Conservation (phyloP, 2,888 invertebrate genomes). For the Escarpia spicata region DNA sequence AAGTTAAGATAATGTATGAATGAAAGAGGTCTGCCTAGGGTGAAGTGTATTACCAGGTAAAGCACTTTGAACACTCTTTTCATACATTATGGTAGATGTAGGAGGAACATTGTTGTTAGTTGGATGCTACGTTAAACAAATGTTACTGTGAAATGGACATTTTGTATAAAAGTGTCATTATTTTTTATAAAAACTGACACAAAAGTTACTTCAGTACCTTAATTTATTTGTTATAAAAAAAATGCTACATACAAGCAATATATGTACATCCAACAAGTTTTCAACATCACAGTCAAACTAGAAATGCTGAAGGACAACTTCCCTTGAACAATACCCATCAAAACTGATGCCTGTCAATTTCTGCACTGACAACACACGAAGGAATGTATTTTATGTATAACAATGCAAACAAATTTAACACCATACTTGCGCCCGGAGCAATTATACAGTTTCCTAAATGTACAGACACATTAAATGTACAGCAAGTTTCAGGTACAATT, state of each 20-base stretch:
- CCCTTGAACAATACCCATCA: constrained; percentile 3
- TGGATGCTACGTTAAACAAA: no score
- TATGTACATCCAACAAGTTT: constrained; percentile 3
- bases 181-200: not conserved
- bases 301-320: constrained; percentile 4
- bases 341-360: not conserved
- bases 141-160: no score
- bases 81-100: no score
- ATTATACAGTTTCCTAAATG: not conserved
- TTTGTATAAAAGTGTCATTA: not conserved
- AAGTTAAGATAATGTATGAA: no score
- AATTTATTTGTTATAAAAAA: not conserved
- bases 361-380: not conserved
- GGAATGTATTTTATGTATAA: constrained; percentile 6
- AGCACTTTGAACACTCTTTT: no score
- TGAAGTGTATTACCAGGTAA: no score
- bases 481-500: not conserved
- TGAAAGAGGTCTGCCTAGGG: no score
- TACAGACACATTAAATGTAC: not conserved
- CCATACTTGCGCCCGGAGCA: not conserved
- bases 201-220: not conserved
- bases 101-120: no score
- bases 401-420: not conserved
- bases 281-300: constrained; percentile 12
- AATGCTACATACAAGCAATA: not conserved